phyloP scores from a whole-genome alignment of 2,113 vertebrate genomes.

The Struthio camelus region DNA sequence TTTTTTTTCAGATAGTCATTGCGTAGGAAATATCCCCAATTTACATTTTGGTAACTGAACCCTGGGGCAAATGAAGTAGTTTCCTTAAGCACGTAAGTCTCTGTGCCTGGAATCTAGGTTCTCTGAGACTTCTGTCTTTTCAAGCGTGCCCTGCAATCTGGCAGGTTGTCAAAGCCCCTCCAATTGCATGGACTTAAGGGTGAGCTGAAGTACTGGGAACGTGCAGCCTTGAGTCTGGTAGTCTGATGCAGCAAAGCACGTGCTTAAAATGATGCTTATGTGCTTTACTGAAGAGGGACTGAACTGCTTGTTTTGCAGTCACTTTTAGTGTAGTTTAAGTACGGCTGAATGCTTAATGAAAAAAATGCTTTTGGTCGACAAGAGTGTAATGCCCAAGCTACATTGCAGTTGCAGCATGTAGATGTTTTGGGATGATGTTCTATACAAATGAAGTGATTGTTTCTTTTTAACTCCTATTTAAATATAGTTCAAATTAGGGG shows the following conservation, averaged over 20 bases:
- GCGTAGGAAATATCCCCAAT: background rate
- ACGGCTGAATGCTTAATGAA: slow-evolving; percentile 13
- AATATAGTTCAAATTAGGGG: slow-evolving; percentile 3
- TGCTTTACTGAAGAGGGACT: background rate
- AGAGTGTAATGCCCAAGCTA: background rate
- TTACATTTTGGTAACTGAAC: background rate
- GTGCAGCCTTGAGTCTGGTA: background rate
- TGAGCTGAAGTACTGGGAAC: slow-evolving; percentile 3
- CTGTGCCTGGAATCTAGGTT: accelerated
- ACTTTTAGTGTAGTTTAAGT: slow-evolving; percentile 17
- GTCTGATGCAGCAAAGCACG: background rate
- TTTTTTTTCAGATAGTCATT: background rate
- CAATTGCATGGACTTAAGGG: background rate
- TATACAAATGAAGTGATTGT: background rate
- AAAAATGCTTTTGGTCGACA: background rate
- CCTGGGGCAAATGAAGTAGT: background rate
- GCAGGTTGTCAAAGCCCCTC: slow-evolving; percentile 13
- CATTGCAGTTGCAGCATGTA: background rate
- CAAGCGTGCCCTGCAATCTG: background rate
- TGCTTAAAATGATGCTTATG: background rate
- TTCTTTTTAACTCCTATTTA: background rate
- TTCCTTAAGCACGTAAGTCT: background rate
- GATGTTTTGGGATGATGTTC: background rate
- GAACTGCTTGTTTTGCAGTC: slow-evolving; percentile 16
- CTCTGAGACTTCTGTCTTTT: background rate